Conservation (phyloP, 2,113 vertebrate species). For the Pionites leucogaster region DNA sequence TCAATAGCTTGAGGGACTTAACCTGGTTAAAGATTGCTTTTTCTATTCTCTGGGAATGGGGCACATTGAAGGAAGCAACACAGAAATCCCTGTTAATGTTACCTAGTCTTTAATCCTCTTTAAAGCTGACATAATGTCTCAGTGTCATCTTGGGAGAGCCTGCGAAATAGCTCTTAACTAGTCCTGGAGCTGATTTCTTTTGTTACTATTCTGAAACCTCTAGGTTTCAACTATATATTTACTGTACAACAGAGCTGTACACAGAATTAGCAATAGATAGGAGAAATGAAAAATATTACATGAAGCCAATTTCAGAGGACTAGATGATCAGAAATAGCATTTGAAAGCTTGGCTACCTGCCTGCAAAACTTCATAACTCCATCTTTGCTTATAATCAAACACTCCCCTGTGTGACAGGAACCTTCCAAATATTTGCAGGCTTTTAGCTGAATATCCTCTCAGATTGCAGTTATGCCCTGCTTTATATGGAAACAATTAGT, state of each 20-base stretch:
- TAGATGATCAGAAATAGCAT: neutral
- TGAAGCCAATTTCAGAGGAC: neutral
- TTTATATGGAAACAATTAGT: slow-evolving; percentile 47
- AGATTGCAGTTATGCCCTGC: neutral
- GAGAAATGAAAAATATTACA: neutral
- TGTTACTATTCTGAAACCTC: neutral
- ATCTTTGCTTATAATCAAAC: slow-evolving; percentile 24
- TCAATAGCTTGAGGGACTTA: neutral
- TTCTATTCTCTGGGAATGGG: neutral
- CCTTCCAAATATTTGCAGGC: slow-evolving; percentile 7
- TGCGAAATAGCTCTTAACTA: neutral
- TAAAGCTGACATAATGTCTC: neutral
- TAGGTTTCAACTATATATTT: neutral
- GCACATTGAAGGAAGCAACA: neutral
- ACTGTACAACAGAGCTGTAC: neutral
- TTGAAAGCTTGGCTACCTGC: neutral
- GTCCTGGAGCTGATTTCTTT: neutral
- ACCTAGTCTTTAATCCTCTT: neutral
- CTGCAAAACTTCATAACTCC: neutral
- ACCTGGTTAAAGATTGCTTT: neutral
- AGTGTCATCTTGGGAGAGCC: neutral
- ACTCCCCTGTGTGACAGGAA: slow-evolving; percentile 33
- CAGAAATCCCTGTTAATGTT: neutral
- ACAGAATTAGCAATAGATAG: neutral
- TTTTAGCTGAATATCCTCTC: neutral